Evolutionary conservation across 2,888 invertebrate genomes (phyloP), one percentile per base, ranked within the genome.

Genomic region (Meiosimyza platycephala): DNA sequence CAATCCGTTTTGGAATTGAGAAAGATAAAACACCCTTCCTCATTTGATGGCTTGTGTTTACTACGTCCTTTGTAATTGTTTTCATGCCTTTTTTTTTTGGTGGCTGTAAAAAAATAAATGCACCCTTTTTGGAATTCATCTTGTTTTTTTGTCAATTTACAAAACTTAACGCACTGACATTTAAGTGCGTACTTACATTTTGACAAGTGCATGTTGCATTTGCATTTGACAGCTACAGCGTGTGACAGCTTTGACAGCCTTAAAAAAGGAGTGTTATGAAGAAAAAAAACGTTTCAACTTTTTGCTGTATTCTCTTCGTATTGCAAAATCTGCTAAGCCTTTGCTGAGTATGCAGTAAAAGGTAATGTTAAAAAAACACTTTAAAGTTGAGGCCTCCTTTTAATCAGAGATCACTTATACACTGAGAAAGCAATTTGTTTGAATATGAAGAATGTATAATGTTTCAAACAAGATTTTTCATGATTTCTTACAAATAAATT

Each of bases 71-170:
- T 40, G 40, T 40, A 40, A 40, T 9, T 40, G 6, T 33, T 18
- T 33, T 22, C 28, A 28, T 11, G 13, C 15, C 12, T 64, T 22
- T 64, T 64, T 64, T 22, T 64, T 64, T 22, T 16, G 3, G 4
- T 28, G 4, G 28, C 28, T 28, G 28, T 28, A 28, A 3, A 28
- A 28, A 22, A 3, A 28, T 28, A 33, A 28, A 54, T 13, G 7
- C 40, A 22, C 51, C 12, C 52, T 63, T 63, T n/a, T 70, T 63
- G 63, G 62, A 63, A 63, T 18, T 62, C 54, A 11, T 62, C 18
- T 16, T 33, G 13, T 62, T 62, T 54, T n/a, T 54, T 40, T 40
- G 11, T 12, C 48, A 7, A 51, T 51, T 64, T 51, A 22, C n/a
- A 48, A 40, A 16, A 16, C 6, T 63, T 48, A 48, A 48, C 50